A percentile compares a stretch with the other conserved stretches of the same genome.
phyloP scores from a whole-genome alignment of 2,888 invertebrate genomes.

The Tetheella fluctuosa region DNA sequence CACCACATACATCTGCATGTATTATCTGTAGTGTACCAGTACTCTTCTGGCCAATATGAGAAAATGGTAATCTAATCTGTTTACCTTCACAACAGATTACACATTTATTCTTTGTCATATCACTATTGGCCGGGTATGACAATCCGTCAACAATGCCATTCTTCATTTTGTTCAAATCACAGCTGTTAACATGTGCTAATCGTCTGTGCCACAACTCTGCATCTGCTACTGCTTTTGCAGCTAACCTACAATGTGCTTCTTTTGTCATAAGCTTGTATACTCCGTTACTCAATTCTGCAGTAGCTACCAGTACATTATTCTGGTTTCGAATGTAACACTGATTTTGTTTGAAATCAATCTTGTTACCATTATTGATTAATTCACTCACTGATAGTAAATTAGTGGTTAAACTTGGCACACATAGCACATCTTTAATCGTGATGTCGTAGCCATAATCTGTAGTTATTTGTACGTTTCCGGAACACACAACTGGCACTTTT shows the following conservation, averaged over 20 bases:
- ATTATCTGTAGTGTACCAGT: too few relatives aligned
- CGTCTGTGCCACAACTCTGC: constrained; percentile 23
- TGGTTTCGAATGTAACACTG: constrained; percentile 20
- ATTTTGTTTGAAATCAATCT: constrained; percentile 22
- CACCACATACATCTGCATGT: too few relatives aligned
- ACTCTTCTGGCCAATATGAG: neutral
- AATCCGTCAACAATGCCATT: constrained; percentile 27
- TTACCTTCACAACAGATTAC: constrained; percentile 31
- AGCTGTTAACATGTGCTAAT: constrained; percentile 28
- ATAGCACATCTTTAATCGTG: constrained; percentile 23
- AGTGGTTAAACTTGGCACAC: too few relatives aligned
- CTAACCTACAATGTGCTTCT: neutral
- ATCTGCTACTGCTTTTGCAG: neutral
- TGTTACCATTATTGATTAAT: constrained; percentile 29
- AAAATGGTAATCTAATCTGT: constrained; percentile 27
- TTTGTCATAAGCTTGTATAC: constrained; percentile 24
- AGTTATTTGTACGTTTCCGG: constrained; percentile 24
- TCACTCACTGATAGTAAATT: constrained; percentile 32
- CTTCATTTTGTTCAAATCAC: constrained; percentile 25
- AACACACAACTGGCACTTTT: constrained; percentile 10
- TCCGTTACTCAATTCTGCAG: constrained; percentile 23
- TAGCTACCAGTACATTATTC: constrained; percentile 18
- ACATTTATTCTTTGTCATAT: constrained; percentile 24
- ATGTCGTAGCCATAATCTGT: constrained; percentile 27
- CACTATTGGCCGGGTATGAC: constrained; percentile 17